Evolutionary conservation across 2,113 vertebrate species (phyloP).

Genomic region (Phainopepla nitens): DNA sequence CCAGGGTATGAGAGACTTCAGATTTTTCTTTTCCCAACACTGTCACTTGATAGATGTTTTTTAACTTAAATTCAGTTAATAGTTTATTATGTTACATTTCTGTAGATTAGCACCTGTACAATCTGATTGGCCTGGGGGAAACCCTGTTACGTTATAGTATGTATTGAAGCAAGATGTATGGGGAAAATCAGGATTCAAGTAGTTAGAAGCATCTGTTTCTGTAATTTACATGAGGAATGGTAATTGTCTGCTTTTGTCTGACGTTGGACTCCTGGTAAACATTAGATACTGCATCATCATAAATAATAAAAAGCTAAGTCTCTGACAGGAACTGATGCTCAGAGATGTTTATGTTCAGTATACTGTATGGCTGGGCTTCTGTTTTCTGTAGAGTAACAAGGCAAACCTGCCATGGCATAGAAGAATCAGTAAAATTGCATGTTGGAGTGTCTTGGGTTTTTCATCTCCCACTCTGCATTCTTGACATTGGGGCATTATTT

Average conservation of each 20-base stretch:
- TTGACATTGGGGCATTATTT: fast-evolving
- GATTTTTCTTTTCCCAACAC: neutral
- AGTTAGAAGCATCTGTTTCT: neutral
- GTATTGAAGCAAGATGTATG: neutral
- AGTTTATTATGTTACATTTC: neutral
- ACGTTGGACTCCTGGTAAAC: neutral
- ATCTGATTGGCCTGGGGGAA: neutral
- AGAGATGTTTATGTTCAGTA: neutral
- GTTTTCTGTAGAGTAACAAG: neutral
- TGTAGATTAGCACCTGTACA: neutral
- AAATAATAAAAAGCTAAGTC: neutral
- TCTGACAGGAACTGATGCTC: neutral
- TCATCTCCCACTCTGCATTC: neutral
- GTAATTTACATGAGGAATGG: neutral
- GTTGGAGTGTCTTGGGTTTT: neutral
- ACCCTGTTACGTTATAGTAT: neutral
- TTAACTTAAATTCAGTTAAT: neutral
- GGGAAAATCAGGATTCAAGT: neutral
- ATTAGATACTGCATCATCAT: neutral
- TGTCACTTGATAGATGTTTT: neutral
- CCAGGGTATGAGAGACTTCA: neutral
- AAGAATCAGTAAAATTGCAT: neutral
- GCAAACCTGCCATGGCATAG: neutral
- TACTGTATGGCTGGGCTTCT: neutral
- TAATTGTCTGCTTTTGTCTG: neutral